Base-by-base conservation (phyloP, 2,888 invertebrate genomes). In the Scotopteryx bipunctaria region DNA sequence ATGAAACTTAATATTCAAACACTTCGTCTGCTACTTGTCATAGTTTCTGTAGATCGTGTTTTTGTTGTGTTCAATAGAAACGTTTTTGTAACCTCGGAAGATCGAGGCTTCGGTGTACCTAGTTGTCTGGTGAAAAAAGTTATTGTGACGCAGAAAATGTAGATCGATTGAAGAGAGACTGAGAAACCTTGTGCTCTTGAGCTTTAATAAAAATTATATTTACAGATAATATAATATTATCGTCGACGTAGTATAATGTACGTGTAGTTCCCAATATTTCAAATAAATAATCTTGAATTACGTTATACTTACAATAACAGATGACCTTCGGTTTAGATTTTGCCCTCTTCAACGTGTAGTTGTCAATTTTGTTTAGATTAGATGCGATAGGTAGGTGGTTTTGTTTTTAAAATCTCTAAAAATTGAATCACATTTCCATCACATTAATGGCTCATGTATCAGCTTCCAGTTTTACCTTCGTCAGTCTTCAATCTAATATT, bases 91-190 rank as follows among this genome's bases (percentile, higher is more conserved):
- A 45, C 50, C 46, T 55, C 61, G 48, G 55, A n/a, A 5, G 57
- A 57, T 67, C 65, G 67, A 64, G 63, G 63, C 59, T 55, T 66
- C 63, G 60, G 64, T 57, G 57, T 61, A 61, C 31, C n/a, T n/a
- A n/a, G n/a, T n/a, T 47, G 43, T 36, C 57, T 59, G 60, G 38
- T 40, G 47, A 73, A 75, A 72, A 76, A 57, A 36, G 51, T 63
- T 66, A 65, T 69, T 69, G 64, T 64, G 55, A 59, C 53, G 55
- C 59, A 60, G 69, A 64, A 78, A 78, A 80, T 75, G 73, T 78
- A 61, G 71, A 69, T 66, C 68, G 67, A 69, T 70, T 57, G 52
- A n/a, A n/a, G n/a, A n/a, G n/a, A n/a, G 66, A 55, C 65, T 61
- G 70, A 66, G 71, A 73, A 77, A 76, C 71, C 66, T 71, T 69